Base-by-base conservation (phyloP, 1,140 invertebrate genomes). In the Sarcophaga bullata region DNA sequence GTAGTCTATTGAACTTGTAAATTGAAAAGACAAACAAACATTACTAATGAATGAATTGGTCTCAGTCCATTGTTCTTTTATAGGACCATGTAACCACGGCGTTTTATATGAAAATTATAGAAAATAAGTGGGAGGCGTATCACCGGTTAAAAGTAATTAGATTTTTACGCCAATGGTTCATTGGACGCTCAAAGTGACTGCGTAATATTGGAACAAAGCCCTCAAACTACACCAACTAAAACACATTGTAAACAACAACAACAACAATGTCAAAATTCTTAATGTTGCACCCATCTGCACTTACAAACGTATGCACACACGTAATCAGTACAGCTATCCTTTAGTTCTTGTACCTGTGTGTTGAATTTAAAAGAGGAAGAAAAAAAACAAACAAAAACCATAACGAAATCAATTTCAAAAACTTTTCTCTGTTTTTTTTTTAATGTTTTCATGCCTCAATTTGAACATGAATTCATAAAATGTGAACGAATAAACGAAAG, bases 1-100 rank as follows among this genome's bases (percentile, higher is more conserved):
- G 17, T 68, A 68, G 62, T 68, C n/a, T 68, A 68, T 68, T 68
- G 62, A 68, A 68, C 62, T 68, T 68, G 62, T 68, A 68, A 68
- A 68, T 58, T 68, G 62, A 68, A 58, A 37, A 58, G 54, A 58
- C 13, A 58, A 58, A 11, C 25, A 37, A 37, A 37, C 25, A 37
- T 37, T 37, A 37, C 25, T 37, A 37, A 37, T 37, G 25, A 37
- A 37, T 37, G 25, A 37, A 37, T 37, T 37, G 25, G 25, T 37
- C 25, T 37, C 25, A 37, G 25, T 37, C 25, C 25, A 37, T 37
- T 37, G 1, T 37, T 37, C 25, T 37, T 37, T 37, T 37, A 37
- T 37, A 37, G 4, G 25, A 37, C 25, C 25, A 37, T 37, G 25
- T 37, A 37, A 37, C 25, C 25, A 37, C 4, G 25, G 25, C 25